Percentiles rank a stretch among this genome's conserved stretches.
Evolutionary conservation across 2,797 vertebrate genomes (phyloP).

Genomic region (Gobionotothen gibberifrons): DNA sequence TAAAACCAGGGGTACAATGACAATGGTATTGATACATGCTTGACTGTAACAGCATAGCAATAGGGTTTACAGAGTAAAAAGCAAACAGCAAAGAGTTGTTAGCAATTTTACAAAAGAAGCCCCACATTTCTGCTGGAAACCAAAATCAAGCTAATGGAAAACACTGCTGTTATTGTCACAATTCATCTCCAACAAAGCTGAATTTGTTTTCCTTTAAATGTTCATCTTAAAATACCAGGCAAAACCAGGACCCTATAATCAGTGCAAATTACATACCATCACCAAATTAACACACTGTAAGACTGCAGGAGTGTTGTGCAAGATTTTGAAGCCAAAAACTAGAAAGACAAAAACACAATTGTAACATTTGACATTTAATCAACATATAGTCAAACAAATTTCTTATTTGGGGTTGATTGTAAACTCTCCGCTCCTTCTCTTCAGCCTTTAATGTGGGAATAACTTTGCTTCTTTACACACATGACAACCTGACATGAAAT

Average conservation of each 20-base stretch:
- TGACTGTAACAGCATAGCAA: conserved; percentile 19
- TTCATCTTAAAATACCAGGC: conserved; percentile 6
- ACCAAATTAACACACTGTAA: conserved; percentile 39
- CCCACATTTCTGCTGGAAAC: conserved; percentile 20
- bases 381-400: conserved; percentile 17
- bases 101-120: conserved; percentile 37
- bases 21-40: conserved; percentile 32
- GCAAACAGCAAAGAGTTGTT: conserved; percentile 34
- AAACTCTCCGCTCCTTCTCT: not conserved
- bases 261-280: conserved; percentile 38
- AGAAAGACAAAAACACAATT: conserved; percentile 12
- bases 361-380: conserved; percentile 33
- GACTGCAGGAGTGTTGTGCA: conserved; percentile 12
- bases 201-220: conserved; percentile 2
- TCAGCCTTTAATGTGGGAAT: conserved; percentile 22
- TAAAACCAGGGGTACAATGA: conserved; percentile 38
- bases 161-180: conserved; percentile 36
- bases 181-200: conserved; percentile 21
- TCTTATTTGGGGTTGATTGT: conserved; percentile 15
- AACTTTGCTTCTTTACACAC: conserved; percentile 7
- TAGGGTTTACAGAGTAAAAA: conserved; percentile 41
- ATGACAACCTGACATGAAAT: conserved; percentile 29
- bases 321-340: conserved; percentile 30
- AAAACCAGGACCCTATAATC: conserved; percentile 36
- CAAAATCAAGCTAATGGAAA: conserved; percentile 21